A percentile compares a stretch with the other conserved stretches of the same genome.
Evolutionary conservation across 2,113 vertebrate species (phyloP).

Genomic region (Heterocephalus glaber): DNA sequence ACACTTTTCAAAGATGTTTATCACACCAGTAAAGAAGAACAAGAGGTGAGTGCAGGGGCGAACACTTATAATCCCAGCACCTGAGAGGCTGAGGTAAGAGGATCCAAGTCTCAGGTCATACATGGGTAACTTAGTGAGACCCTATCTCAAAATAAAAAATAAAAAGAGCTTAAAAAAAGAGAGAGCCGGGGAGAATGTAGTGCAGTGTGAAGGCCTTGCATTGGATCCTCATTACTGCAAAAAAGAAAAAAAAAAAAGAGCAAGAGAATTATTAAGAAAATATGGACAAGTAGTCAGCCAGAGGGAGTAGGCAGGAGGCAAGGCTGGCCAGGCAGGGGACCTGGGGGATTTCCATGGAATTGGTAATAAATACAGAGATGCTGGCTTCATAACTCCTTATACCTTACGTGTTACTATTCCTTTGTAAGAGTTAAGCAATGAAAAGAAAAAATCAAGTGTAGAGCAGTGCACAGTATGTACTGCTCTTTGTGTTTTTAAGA

Average conservation of each 20-base stretch:
- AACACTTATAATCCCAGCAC: not conserved
- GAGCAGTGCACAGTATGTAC: not conserved
- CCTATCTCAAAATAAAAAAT: not conserved
- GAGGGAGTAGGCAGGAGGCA: not conserved
- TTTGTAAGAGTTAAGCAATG: conserved; percentile 9
- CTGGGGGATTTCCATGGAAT: not conserved
- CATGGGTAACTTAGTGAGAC: not conserved
- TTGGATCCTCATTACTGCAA: not conserved
- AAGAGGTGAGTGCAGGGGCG: not conserved
- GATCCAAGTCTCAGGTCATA: not conserved
- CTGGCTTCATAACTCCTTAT: not conserved
- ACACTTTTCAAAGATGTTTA: not conserved
- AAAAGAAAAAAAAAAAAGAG: not conserved
- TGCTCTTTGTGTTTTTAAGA: not conserved
- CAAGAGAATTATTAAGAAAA: not conserved
- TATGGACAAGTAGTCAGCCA: not conserved
- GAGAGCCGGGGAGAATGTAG: not conserved
- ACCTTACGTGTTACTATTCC: not conserved
- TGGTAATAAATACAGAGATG: not conserved
- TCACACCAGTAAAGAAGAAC: not conserved
- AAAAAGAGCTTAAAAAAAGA: not conserved
- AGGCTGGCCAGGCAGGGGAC: no score
- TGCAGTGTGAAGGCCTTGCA: not conserved
- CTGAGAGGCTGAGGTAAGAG: not conserved
- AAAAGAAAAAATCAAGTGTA: not conserved